A percentile compares a stretch with the other conserved stretches of the same genome.
Evolutionary conservation across 1,140 invertebrate species (phyloP).

Genomic region (Ridgeia piscesae): DNA sequence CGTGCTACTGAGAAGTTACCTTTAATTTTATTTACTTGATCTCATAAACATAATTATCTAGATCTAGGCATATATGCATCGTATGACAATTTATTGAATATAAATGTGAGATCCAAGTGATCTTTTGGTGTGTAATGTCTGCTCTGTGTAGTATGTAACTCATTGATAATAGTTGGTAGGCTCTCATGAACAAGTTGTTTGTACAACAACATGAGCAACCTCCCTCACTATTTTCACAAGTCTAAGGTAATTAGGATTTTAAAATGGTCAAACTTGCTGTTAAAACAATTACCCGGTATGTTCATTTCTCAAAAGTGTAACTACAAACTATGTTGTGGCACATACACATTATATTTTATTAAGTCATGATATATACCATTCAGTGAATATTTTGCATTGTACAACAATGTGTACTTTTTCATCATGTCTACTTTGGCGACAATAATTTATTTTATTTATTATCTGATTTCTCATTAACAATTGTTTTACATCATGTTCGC

Average conservation of each 20-base stretch:
- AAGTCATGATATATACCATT: not conserved
- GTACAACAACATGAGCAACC: not conserved
- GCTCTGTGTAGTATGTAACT: not conserved
- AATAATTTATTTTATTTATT: no score
- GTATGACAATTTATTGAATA: not conserved
- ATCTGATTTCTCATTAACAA: no score
- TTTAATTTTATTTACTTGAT: no score
- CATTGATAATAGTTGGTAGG: not conserved
- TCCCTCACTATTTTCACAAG: no score
- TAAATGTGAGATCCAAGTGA: not conserved
- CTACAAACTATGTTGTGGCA: no score
- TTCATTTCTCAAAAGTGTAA: no score
- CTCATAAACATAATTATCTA: not conserved
- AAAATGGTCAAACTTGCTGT: not conserved
- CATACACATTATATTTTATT: no score
- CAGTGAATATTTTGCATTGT: not conserved
- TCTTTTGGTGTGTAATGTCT: not conserved
- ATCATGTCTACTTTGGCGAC: not conserved
- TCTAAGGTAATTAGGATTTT: no score
- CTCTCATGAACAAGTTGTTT: not conserved
- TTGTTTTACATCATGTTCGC: no score
- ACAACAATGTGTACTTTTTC: not conserved
- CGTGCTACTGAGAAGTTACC: no score
- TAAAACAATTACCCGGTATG: no score
- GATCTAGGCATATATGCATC: not conserved